Conservation (phyloP, 2,113 vertebrate species). For the Pterocles orientalis region DNA sequence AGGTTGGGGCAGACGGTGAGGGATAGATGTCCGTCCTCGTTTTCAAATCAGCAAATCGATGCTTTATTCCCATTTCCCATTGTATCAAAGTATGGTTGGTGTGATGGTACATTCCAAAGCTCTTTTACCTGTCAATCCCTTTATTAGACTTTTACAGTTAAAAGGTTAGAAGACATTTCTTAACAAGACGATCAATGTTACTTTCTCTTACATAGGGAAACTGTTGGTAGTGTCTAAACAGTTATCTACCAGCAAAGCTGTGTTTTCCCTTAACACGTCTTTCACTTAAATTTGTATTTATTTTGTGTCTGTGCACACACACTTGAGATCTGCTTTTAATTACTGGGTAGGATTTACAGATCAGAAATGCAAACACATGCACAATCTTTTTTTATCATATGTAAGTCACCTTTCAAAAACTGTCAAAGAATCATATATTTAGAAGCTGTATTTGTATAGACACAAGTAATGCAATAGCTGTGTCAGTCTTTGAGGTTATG, state of each 20-base stretch:
- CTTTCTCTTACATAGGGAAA: background rate
- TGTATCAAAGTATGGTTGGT: background rate
- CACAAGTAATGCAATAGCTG: slow-evolving; percentile 58
- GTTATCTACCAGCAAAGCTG: background rate
- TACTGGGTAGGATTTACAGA: slow-evolving; percentile 18
- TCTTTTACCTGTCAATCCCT: background rate
- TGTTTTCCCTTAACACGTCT: slow-evolving; percentile 22
- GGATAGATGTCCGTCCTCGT: background rate
- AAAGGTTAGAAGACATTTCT: background rate
- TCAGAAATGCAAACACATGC: slow-evolving; percentile 44
- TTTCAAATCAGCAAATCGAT: background rate
- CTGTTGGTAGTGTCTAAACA: background rate
- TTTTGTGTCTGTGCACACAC: slow-evolving; percentile 38
- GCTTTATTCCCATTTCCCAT: background rate
- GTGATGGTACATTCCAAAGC: background rate
- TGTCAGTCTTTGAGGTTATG: slow-evolving; percentile 43
- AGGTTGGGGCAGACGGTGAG: background rate
- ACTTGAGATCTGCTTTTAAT: slow-evolving; percentile 65
- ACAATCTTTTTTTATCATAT: background rate
- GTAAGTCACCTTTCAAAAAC: slow-evolving; percentile 63
- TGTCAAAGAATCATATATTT: slow-evolving; percentile 66
- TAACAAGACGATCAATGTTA: background rate
- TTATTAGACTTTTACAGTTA: background rate
- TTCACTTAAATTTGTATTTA: slow-evolving; percentile 15
- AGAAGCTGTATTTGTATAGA: slow-evolving; percentile 50